Evolutionary conservation across 2,113 vertebrate genomes (phyloP), one percentile per base, ranked within the genome.

Genomic region (Rhea americana): DNA sequence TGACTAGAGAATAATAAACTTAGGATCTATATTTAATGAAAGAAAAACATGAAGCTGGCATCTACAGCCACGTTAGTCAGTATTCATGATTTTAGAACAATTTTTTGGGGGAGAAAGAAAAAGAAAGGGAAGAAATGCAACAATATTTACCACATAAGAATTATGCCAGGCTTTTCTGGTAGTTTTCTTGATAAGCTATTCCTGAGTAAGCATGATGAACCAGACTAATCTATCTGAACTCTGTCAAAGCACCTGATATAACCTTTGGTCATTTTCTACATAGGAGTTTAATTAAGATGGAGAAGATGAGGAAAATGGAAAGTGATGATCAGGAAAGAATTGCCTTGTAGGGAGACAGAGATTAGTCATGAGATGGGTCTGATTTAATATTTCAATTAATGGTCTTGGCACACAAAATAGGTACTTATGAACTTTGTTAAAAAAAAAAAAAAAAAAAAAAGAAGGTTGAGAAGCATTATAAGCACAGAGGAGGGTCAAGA

Each of bases 1-100:
- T 95, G 84, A 96, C 92, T 78, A 75, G 66, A 93, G 89, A 96
- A 96, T 94, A 96, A 96, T 92, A 95, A 96, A 96, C 93, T 87
- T 85, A 39, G 1, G 2, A 86, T 53, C 62, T 96, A 90, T 89
- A 91, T 96, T 90, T 95, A 94, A 89, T 79, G 66, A 75, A 95
- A 96, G 43, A 84, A 96, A 94, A 96, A 90, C 53, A 95, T 6
- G 59, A 90, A 48, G 6, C 62, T 66, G 32, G 56, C 77, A 84
- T 90, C 77, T 61, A 13, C 47, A 0, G 4, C 84, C 24, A 61
- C 62, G 56, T 90, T 94, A 89, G 77, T 84, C 92, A 86, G 51
- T 56, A 48, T 86, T 91, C 4, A 9, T 90, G 79, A 90, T 85
- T 94, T 91, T 56, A 85, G 85, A 93, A 71, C 15, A 58, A 50